phyloP scores from a whole-genome alignment of 2,113 vertebrate species.

The Butorides virescens region DNA sequence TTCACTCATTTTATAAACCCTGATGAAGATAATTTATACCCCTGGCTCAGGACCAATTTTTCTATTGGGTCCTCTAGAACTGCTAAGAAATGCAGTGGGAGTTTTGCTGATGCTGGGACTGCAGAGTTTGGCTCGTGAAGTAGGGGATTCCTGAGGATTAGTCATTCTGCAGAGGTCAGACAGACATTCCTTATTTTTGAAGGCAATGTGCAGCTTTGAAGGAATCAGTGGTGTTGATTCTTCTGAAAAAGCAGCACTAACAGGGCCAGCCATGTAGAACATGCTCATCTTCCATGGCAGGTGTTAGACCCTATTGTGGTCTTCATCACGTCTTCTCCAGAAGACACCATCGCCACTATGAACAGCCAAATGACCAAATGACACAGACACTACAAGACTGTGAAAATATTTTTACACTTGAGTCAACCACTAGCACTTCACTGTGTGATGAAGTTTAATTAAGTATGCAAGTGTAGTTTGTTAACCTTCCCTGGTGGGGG shows the following conservation, averaged over 20 bases:
- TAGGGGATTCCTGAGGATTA: background rate
- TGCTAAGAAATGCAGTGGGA: background rate
- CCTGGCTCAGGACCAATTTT: background rate
- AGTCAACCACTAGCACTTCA: background rate
- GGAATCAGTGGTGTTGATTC: background rate
- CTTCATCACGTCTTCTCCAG: background rate
- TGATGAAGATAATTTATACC: background rate
- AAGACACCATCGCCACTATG: background rate
- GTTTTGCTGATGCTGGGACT: background rate
- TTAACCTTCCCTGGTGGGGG: rapidly evolving
- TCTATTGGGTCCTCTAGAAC: background rate
- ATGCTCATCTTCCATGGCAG: background rate
- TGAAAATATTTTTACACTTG: background rate
- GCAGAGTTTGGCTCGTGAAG: background rate
- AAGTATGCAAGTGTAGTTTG: background rate
- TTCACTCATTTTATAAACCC: background rate
- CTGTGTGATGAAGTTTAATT: background rate
- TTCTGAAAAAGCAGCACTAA: background rate
- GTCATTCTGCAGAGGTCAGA: background rate
- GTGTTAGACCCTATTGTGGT: background rate
- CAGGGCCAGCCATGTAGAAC: background rate
- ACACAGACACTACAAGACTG: rapidly evolving
- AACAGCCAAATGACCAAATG: background rate
- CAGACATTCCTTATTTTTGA: background rate
- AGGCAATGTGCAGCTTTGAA: background rate